Percentiles rank a stretch among this genome's conserved stretches.
phyloP scores from a whole-genome alignment of 2,113 vertebrate species.

The Pterocles burchelli region DNA sequence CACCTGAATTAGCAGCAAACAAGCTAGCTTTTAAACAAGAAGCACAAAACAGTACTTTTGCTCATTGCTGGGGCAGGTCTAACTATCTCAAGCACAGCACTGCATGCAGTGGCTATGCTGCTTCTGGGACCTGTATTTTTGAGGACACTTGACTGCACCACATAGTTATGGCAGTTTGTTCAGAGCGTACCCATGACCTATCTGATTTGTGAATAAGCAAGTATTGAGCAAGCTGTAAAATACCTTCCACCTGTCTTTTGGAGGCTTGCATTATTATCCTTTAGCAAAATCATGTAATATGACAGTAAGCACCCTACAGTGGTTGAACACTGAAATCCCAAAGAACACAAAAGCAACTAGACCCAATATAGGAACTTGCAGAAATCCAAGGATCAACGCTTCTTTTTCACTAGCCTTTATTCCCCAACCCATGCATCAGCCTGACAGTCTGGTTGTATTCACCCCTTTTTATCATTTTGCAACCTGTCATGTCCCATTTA shows the following conservation, averaged over 20 bases:
- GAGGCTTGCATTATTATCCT: background rate
- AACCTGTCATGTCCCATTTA: constrained; percentile 62
- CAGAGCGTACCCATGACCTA: background rate
- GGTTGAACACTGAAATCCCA: background rate
- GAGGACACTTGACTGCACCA: background rate
- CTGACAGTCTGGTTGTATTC: constrained; percentile 46
- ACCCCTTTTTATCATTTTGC: constrained; percentile 64
- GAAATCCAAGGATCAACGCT: background rate
- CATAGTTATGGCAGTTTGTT: background rate
- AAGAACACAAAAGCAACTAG: background rate
- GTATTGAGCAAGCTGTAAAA: background rate
- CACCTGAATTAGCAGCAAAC: background rate
- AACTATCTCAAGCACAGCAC: background rate
- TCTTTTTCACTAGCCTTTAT: constrained; percentile 7
- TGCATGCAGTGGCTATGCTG: background rate
- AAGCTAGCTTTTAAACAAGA: background rate
- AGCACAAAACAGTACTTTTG: background rate
- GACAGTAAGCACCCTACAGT: background rate
- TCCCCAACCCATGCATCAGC: constrained; percentile 30
- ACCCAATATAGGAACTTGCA: background rate
- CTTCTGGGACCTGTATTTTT: background rate
- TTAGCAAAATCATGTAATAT: background rate
- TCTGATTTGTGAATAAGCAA: background rate
- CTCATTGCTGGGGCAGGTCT: background rate
- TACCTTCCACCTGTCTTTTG: background rate